Conservation (phyloP, 1,140 invertebrate species). For the Macrotrachela quadricornifera region DNA sequence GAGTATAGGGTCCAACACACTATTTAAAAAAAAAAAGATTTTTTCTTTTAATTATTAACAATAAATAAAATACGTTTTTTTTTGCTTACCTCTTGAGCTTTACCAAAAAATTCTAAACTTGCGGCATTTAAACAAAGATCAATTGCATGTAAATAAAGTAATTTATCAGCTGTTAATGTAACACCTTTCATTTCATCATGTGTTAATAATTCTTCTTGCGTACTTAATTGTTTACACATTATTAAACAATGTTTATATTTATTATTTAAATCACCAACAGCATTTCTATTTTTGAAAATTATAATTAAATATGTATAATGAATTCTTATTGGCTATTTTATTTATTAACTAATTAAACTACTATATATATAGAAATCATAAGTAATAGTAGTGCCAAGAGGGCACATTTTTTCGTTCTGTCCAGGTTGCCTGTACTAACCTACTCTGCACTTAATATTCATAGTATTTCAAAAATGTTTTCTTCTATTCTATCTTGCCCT, state of each 20-base stretch:
- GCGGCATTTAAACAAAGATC: conserved; percentile 4
- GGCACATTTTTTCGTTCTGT: too few species aligned
- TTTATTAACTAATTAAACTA: too few species aligned
- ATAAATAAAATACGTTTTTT: background rate
- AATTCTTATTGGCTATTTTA: too few species aligned
- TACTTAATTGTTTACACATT: conserved; percentile 5
- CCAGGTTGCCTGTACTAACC: too few species aligned
- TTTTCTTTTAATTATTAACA: background rate
- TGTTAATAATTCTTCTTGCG: background rate
- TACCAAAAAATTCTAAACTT: conserved; percentile 6
- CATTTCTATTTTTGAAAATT: too few species aligned
- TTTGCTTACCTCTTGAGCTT: background rate
- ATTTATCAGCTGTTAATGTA: conserved; percentile 3
- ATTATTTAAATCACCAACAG: conserved; percentile 2
- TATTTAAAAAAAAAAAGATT: background rate
- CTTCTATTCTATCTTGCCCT: too few species aligned
- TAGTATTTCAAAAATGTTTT: too few species aligned
- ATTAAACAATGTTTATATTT: conserved; percentile 7
- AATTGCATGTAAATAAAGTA: conserved; percentile 8
- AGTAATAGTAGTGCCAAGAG: too few species aligned
- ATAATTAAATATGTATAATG: too few species aligned
- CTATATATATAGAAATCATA: too few species aligned
- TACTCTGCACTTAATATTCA: too few species aligned
- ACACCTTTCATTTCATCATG: conserved; percentile 1
- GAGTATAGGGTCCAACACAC: conserved; percentile 1